A percentile compares a stretch with the other conserved stretches of the same genome.
phyloP scores from a whole-genome alignment of 2,797 vertebrate species.

The Anguilla obscura region DNA sequence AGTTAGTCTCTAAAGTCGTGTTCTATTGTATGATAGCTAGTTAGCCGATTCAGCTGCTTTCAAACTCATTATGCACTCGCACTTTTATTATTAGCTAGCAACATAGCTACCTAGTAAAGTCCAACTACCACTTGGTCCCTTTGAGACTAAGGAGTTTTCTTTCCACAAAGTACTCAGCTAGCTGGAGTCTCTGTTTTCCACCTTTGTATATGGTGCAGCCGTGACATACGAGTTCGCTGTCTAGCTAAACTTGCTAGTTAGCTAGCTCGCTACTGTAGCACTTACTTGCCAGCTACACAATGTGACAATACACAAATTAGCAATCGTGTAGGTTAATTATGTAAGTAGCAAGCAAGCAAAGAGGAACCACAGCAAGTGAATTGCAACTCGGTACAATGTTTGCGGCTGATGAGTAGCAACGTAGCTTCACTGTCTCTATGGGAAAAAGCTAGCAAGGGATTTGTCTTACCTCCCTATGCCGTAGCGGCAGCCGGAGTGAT shows the following conservation, averaged over 20 bases:
- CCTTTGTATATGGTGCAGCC: background rate
- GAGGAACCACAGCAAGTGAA: background rate
- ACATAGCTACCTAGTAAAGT: background rate
- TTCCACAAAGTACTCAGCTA: slow-evolving; percentile 61
- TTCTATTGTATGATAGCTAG: slow-evolving; percentile 32
- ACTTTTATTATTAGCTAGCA: background rate
- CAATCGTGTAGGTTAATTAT: background rate
- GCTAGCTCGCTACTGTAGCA: background rate
- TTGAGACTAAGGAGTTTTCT: slow-evolving; percentile 47
- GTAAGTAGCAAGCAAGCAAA: background rate
- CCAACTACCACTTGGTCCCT: background rate
- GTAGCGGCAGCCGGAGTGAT: slow-evolving; percentile 44
- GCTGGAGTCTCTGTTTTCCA: background rate
- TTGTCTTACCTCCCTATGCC: slow-evolving; percentile 36
- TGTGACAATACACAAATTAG: slow-evolving; percentile 2
- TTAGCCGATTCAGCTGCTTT: slow-evolving; percentile 46
- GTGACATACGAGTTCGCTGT: background rate
- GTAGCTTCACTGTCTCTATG: slow-evolving; percentile 15
- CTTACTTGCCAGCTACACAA: background rate
- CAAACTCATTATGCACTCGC: background rate
- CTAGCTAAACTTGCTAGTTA: slow-evolving; percentile 16
- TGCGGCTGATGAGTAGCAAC: background rate
- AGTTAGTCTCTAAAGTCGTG: slow-evolving; percentile 40
- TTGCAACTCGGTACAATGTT: background rate
- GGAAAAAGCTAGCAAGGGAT: background rate